phyloP scores from a whole-genome alignment of 1,140 invertebrate species.

The Phymorhynchus buccinoides region DNA sequence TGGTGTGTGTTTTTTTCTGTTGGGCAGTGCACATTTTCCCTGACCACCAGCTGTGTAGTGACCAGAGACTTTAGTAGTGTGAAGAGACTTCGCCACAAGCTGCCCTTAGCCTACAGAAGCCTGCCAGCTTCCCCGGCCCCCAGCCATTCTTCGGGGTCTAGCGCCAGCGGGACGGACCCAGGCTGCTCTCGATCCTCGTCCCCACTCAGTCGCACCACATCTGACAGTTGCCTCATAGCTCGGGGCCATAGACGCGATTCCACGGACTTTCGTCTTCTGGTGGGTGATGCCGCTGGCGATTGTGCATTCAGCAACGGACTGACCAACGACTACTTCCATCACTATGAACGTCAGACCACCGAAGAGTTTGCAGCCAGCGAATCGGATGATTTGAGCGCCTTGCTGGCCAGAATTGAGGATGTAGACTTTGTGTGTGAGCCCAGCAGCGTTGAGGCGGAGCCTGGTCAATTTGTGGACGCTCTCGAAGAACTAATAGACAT shows the following conservation, averaged over 20 bases:
- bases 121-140: slow-evolving; percentile 21
- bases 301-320: neutral
- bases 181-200: slow-evolving; percentile 24
- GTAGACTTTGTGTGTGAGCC: slow-evolving; percentile 13
- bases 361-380: slow-evolving; percentile 1
- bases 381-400: neutral
- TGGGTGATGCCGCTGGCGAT: neutral
- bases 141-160: neutral
- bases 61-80: slow-evolving; percentile 25
- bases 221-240: slow-evolving; percentile 15
- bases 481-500: slow-evolving; percentile 27
- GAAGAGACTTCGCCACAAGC: slow-evolving; percentile 8
- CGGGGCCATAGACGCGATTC: neutral
- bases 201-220: slow-evolving; percentile 24
- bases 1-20: neutral
- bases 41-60: slow-evolving; percentile 25
- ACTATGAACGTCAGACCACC: neutral
- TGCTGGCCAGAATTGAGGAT: slow-evolving; percentile 13
- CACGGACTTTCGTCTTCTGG: neutral
- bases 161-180: slow-evolving; percentile 9
- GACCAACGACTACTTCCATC: neutral
- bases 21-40: slow-evolving; percentile 38
- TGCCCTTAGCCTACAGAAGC: slow-evolving; percentile 21
- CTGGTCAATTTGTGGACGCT: slow-evolving; percentile 6
- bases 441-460: neutral